Conservation (phyloP, 2,888 invertebrate species). For the Nemoura dubitans region DNA sequence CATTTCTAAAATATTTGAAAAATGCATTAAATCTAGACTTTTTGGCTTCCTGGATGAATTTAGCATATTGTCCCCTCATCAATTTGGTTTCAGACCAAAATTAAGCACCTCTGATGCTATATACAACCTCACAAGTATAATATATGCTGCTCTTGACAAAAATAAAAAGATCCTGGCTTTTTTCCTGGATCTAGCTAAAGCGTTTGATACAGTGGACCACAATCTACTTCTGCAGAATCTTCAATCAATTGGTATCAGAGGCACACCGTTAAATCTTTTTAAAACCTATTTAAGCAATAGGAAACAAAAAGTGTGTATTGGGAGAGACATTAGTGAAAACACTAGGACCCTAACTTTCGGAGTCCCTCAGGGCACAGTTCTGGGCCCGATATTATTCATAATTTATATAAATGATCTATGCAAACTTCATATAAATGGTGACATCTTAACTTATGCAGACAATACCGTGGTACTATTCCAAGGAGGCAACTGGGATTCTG, state of each 20-base stretch:
- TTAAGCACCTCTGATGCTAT: not conserved
- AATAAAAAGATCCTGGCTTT: not conserved
- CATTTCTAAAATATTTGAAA: not conserved
- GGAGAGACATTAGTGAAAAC: not conserved
- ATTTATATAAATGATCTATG: constrained; percentile 12
- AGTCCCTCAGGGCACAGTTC: not conserved
- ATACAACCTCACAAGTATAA: not conserved
- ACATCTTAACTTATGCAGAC: not conserved
- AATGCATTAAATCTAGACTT: not conserved
- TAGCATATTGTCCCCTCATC: not conserved
- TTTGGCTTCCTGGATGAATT: not conserved
- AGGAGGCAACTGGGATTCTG: not conserved
- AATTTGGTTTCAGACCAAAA: not conserved
- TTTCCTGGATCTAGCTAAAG: not conserved
- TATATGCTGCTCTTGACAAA: not conserved
- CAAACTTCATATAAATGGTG: not conserved
- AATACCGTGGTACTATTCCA: not conserved
- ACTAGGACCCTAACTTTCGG: not conserved
- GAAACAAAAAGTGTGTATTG: not conserved
- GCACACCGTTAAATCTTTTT: not conserved
- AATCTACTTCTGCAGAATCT: not conserved
- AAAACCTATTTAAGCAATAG: not conserved
- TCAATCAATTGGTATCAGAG: not conserved
- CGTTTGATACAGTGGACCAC: not conserved
- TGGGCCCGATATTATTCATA: not conserved